Percentiles rank a stretch among this genome's conserved stretches.
These are phyloP conservation scores for Antheraea mylitta DNA, from an alignment of 1,140 invertebrate genomes.

Conservation along the genomic window DNA sequence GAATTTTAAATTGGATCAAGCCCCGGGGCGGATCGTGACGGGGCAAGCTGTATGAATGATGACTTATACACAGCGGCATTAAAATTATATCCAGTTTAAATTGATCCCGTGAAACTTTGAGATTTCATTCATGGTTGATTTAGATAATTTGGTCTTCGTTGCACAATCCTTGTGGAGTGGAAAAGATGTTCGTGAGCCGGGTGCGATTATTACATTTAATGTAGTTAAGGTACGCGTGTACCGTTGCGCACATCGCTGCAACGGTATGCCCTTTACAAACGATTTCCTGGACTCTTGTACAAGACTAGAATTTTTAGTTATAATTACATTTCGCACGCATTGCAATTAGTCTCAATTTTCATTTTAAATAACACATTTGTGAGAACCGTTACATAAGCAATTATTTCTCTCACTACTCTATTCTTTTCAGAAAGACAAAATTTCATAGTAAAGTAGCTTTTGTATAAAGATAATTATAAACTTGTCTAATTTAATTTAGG, in stretches of 20 bases:
- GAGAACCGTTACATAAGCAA: no score
- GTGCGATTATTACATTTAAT: constrained; percentile 42
- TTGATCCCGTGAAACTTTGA: constrained; percentile 17
- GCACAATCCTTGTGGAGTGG: constrained; percentile 64
- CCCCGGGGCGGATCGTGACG: constrained; percentile 60
- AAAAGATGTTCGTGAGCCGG: constrained; percentile 64
- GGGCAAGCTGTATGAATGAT: constrained; percentile 69
- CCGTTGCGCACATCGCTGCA: constrained; percentile 52
- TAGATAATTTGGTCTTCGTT: constrained; percentile 19
- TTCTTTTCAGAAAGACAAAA: no score
- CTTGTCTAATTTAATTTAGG: no score
- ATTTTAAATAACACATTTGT: no score
- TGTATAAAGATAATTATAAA: no score
- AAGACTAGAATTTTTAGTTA: constrained; percentile 1
- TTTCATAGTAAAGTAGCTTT: no score
- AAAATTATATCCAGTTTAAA: constrained; percentile 18
- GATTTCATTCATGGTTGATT: constrained; percentile 16
- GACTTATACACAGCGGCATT: constrained; percentile 33
- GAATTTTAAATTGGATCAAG: constrained; percentile 71
- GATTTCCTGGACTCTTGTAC: neutral
- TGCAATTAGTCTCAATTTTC: neutral
- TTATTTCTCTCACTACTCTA: no score
- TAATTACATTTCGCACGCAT: neutral
- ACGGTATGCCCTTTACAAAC: constrained; percentile 50
- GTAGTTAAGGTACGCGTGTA: constrained; percentile 32